A percentile compares a stretch with the other conserved stretches of the same genome.
Evolutionary conservation across 2,113 vertebrate species (phyloP).

Genomic region (Nesoenas mayeri): DNA sequence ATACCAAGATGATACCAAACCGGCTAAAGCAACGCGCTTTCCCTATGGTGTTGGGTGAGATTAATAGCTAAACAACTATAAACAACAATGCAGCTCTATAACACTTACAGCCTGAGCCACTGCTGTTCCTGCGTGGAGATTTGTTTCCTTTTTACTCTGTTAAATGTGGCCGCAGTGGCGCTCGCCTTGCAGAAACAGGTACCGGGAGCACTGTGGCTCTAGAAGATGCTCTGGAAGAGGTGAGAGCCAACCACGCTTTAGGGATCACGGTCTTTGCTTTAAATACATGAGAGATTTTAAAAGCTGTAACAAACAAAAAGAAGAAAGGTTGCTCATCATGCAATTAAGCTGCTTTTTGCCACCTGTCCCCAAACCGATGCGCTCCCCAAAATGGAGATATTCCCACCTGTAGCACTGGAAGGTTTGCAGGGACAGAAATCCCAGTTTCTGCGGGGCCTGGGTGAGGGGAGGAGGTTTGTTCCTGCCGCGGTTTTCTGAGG

Average conservation of each 20-base stretch:
- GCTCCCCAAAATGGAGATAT: not conserved
- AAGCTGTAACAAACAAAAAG: not conserved
- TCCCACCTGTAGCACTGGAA: not conserved
- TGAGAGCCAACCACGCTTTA: not conserved
- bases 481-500: not conserved
- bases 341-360: no score
- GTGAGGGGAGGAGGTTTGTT: rapidly evolving
- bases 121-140: rapidly evolving
- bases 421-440: not conserved
- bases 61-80: rapidly evolving
- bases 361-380: no score
- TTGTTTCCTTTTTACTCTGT: not conserved
- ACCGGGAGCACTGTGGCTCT: not conserved
- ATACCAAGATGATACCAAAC: rapidly evolving
- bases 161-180: not conserved
- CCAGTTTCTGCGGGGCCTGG: not conserved
- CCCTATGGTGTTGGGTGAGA: not conserved
- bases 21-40: rapidly evolving
- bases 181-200: not conserved
- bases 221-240: not conserved
- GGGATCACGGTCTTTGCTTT: not conserved
- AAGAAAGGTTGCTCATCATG: not conserved
- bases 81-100: rapidly evolving
- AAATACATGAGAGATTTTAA: not conserved
- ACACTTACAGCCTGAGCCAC: not conserved